phyloP scores from a whole-genome alignment of 2,888 invertebrate species.

The Formica aserva region DNA sequence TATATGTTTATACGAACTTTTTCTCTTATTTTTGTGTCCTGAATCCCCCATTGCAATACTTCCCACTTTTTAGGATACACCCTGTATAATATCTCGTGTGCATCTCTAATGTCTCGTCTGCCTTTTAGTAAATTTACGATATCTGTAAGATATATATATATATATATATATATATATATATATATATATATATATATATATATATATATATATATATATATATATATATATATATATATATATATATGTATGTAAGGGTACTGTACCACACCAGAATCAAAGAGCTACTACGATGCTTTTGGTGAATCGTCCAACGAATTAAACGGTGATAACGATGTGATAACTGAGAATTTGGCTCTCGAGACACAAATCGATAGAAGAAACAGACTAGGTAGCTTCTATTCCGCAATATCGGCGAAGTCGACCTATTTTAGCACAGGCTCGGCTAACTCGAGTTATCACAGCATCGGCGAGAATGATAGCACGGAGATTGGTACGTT shows the following conservation, averaged over 20 bases:
- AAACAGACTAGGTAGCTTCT: slow-evolving; percentile 93
- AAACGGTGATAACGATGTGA: slow-evolving; percentile 77
- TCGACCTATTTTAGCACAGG: slow-evolving; percentile 93
- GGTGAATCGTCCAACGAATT: slow-evolving; percentile 69
- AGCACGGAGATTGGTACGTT: slow-evolving; percentile 86
- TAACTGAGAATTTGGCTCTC: slow-evolving; percentile 85
- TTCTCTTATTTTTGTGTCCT: too few relatives aligned
- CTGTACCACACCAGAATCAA: slow-evolving; percentile 78
- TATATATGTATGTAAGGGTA: too few relatives aligned
- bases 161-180: neutral
- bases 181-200: neutral
- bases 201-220: neutral
- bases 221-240: too few relatives aligned
- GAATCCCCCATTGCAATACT: too few relatives aligned
- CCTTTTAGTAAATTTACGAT: neutral
- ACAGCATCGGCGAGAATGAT: slow-evolving; percentile 88
- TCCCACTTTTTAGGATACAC: too few relatives aligned
- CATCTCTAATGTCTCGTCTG: too few relatives aligned
- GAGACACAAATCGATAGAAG: slow-evolving; percentile 86
- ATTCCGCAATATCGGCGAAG: slow-evolving; percentile 92
- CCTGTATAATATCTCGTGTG: too few relatives aligned
- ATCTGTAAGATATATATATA: slow-evolving; percentile 7
- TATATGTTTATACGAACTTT: too few relatives aligned
- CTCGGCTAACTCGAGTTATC: slow-evolving; percentile 92
- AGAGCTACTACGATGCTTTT: slow-evolving; percentile 82